Evolutionary conservation across 2,888 invertebrate genomes (phyloP), one percentile per base, ranked within the genome.

Genomic region (Mesorhabditis spiculigera): DNA sequence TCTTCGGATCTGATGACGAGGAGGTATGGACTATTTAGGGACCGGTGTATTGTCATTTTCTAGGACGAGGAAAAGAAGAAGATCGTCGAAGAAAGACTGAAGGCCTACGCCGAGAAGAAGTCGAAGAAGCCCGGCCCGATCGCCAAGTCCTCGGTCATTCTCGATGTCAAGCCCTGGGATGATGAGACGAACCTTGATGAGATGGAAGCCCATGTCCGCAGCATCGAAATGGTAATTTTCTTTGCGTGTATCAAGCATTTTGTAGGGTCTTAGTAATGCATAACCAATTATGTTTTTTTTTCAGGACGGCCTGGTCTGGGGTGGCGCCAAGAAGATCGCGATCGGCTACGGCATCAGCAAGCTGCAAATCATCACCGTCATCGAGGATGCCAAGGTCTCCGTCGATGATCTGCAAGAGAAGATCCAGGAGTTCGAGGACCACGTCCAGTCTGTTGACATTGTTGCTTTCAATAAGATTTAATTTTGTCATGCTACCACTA

Each of bases 111-210:
- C 69, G 95, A 92, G 75, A 97, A 95, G 88, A 97, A 97, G 88
- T 90, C 93, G 0, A 94, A 93, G 89, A 97, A 97, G 89, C 93
- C 95, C 8, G 86, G 84, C 68, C 89, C 95, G 5, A 93, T 98
- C 87, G 97, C 97, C 71, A 98, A 97, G 86, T 95, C 95, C 65
- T 94, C 92, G 81, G 92, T 98, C 76, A 90, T 97, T 79, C 89
- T 97, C 65, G 97, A 97, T 87, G 94, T 96, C 8, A 98, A 98
- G 87, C 95, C 95, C 43, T 96, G 96, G 96, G 80, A 94, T 87
- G 96, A 97, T 89, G 94, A 95, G 87, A 96, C 95, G 45, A 93
- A 96, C 83, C 93, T 96, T 92, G 90, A 90, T 79, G 91, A 90
- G 86, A 90, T 97, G 91, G 96, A 97, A 86, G 68, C 88, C 86